phyloP scores from a whole-genome alignment of 2,888 invertebrate species.

The Periphyllus acericola region DNA sequence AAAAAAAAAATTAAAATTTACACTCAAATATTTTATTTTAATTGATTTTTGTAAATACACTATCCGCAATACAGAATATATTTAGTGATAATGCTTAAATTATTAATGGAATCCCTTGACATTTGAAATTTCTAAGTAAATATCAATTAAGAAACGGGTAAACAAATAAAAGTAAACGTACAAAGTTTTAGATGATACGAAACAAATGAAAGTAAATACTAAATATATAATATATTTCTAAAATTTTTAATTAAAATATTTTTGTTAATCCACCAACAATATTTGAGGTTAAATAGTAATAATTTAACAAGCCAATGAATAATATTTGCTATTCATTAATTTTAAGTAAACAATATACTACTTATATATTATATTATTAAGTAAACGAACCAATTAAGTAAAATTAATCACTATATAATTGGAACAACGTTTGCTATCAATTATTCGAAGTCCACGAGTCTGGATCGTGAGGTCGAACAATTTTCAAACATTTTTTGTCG shows the following conservation, averaged over 20 bases:
- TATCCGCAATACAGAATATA: too few species aligned
- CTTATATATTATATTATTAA: neutral
- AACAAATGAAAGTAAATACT: neutral
- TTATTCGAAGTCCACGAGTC: neutral
- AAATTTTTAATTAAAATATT: neutral
- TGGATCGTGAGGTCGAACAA: neutral
- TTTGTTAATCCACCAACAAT: neutral
- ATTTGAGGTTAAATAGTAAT: neutral
- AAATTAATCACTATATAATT: constrained; percentile 13
- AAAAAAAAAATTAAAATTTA: too few species aligned
- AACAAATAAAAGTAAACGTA: too few species aligned
- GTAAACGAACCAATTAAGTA: neutral
- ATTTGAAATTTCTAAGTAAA: too few species aligned
- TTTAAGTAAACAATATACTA: neutral
- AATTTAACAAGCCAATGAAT: neutral
- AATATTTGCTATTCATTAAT: neutral
- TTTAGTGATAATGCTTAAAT: too few species aligned
- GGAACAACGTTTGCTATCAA: neutral
- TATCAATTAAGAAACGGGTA: too few species aligned
- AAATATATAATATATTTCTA: neutral
- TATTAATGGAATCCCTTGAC: too few species aligned
- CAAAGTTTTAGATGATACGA: too few species aligned
- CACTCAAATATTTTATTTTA: too few species aligned
- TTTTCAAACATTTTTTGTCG: neutral
- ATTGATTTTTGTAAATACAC: too few species aligned